Conservation (phyloP, 2,888 invertebrate genomes). For the Ophonus ardosiacus region DNA sequence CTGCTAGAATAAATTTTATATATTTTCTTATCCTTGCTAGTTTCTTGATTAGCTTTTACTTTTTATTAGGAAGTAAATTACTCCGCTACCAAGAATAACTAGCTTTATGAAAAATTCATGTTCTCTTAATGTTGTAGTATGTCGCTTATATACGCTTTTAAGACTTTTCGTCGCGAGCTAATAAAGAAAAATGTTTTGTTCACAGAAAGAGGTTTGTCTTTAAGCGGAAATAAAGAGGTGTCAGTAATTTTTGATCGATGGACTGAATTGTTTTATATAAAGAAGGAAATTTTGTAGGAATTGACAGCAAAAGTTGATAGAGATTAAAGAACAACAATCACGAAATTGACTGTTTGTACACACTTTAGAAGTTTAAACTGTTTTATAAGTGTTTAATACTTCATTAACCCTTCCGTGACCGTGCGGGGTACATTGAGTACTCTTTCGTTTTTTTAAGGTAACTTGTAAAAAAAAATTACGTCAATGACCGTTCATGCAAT, state of each 20-base stretch:
- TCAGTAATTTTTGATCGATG: constrained; percentile 30
- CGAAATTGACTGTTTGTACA: not conserved
- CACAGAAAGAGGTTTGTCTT: constrained; percentile 18
- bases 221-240: not conserved
- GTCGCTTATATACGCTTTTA: no score
- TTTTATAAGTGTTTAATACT: not conserved
- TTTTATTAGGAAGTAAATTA: constrained; percentile 13
- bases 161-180: not conserved
- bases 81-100: not conserved
- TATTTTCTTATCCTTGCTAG: not conserved
- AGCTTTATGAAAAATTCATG: constrained; percentile 41
- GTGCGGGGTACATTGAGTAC: no score
- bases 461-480: no score
- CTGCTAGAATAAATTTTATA: no score
- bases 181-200: constrained; percentile 21
- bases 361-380: not conserved
- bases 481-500: no score
- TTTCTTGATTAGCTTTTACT: constrained; percentile 30
- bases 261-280: constrained; percentile 12
- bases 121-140: not conserved
- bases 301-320: not conserved
- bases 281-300: not conserved
- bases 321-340: constrained; percentile 9
- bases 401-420: not conserved
- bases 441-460: no score